Evolutionary conservation across 2,888 invertebrate species (phyloP), one percentile per base, ranked within the genome.

Genomic region (Selenia dentaria): DNA sequence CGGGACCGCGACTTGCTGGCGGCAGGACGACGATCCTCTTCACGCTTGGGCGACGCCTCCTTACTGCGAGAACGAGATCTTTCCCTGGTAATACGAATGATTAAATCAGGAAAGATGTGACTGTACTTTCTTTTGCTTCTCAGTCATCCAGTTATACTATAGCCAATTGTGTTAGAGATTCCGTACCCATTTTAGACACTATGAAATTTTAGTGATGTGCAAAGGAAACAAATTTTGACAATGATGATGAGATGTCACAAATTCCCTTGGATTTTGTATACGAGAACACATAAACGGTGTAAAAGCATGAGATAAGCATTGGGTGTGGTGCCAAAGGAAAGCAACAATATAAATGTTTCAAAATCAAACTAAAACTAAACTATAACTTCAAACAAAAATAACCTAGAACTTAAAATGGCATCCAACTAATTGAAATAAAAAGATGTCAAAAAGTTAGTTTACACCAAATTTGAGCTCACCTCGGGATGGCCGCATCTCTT

Each of bases 51-150:
- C 1, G 88, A 85, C 10, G 68, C 77, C 32, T 92, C 93, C 77
- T 95, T 95, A 76, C 94, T 94, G 62, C 89, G 91, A 20, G 94
- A 95, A 33, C 92, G 92, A 43, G 95, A 95, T 18, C 94, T 92
- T 67, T 94, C 94, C 81, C 94, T 94, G 75, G 46, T 38, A 40
- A 61, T 42, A 38, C 20, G 2, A 34, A 32, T 31, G 11, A 2
- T 38, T 29, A 9, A 27, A 22, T 38, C 5, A 22, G 22, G 22
- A 38, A 34, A 39, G 22, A 45, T 25, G 22, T 27, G 33, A 37
- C 28, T 5, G 27, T 16, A 11, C 3, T 2, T 3, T 20, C 11
- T n/a, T 24, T 10, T 2, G 5, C 1, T 18, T 26, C 16, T 29
- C 35, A 20, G 13, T 16, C 12, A 28, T 36, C 35, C 16, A 18